Base-by-base conservation (phyloP, 2,797 vertebrate species). In the Anniella stebbinsi region DNA sequence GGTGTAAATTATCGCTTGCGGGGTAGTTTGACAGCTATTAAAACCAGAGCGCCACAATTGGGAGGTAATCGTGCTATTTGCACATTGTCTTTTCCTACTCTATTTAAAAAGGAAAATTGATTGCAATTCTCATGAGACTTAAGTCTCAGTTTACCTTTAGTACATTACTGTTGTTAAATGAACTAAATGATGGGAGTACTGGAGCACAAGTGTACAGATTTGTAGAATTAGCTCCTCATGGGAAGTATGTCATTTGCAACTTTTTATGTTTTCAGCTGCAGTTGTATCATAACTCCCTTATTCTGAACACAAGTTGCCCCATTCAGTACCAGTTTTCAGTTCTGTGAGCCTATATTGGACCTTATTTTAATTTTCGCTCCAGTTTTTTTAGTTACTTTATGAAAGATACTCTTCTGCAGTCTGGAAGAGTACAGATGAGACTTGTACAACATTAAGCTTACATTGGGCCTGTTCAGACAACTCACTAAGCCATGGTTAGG, bases 11-110 rank as follows among this genome's bases (percentile, higher is more conserved):
- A 99, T 95, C 97, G 99, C 90, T 97, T 99, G 92, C 97, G 96
- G 88, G 99, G 99, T 2, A 99, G 99, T 90, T 84, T 99, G 96
- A 98, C 98, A 3, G 98, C 99, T 41, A 97, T 99, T 93, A 98
- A 97, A 95, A 98, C 98, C 81, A 98, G 98, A 96, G 99, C 98
- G 23, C 99, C 99, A 45, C 98, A 98, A 25, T 95, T 99, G 67
- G 99, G 99, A 98, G 99, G 99, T 99, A 97, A 97, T 9, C 78
- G 28, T 0, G 6, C 1, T 60, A 41, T 70, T 45, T 57, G 1
- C 12, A 0, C 0, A 25, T 17, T 66, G 18, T 83, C n/a, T 33
- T 77, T 70, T 91, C 10, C n/a, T 76, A 8, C 25, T 86, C 25
- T 45, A 1, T n/a, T 80, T 70, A 67, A 25, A 51, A 80, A 80